These are phyloP conservation scores for Amorpha juglandis DNA, from an alignment of 2,888 invertebrate species.

Conservation along the genomic window DNA sequence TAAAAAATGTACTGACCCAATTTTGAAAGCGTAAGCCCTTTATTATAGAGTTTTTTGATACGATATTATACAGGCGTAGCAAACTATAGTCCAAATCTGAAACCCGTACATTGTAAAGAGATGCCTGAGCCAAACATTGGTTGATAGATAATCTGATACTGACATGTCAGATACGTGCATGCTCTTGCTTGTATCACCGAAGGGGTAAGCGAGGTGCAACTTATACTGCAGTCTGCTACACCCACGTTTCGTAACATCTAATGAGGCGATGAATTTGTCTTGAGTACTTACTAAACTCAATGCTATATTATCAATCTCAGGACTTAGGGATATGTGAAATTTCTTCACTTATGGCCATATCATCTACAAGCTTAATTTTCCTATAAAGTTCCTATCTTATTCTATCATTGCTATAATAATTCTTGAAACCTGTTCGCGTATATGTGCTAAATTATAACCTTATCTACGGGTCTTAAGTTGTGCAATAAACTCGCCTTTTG, in stretches of 20 bases:
- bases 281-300: too few relatives aligned
- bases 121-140: too few relatives aligned
- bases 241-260: too few relatives aligned
- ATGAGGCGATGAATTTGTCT: too few relatives aligned
- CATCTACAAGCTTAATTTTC: not conserved
- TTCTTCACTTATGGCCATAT: not conserved
- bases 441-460: constrained; percentile 9
- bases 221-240: too few relatives aligned
- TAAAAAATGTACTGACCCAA: not conserved
- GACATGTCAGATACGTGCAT: too few relatives aligned
- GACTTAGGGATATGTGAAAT: not conserved
- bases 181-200: too few relatives aligned
- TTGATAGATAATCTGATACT: too few relatives aligned
- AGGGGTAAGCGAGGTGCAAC: too few relatives aligned
- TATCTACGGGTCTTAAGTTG: constrained; percentile 17
- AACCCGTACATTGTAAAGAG: too few relatives aligned
- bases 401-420: not conserved
- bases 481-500: constrained; percentile 25
- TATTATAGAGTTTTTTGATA: not conserved
- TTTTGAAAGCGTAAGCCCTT: not conserved
- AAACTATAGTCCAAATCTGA: too few relatives aligned
- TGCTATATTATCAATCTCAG: too few relatives aligned
- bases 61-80: not conserved
- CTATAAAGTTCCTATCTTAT: not conserved
- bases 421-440: not conserved